Percentiles rank a stretch among this genome's conserved stretches.
phyloP scores from a whole-genome alignment of 2,113 vertebrate genomes.

The Triplophysa dalaica region DNA sequence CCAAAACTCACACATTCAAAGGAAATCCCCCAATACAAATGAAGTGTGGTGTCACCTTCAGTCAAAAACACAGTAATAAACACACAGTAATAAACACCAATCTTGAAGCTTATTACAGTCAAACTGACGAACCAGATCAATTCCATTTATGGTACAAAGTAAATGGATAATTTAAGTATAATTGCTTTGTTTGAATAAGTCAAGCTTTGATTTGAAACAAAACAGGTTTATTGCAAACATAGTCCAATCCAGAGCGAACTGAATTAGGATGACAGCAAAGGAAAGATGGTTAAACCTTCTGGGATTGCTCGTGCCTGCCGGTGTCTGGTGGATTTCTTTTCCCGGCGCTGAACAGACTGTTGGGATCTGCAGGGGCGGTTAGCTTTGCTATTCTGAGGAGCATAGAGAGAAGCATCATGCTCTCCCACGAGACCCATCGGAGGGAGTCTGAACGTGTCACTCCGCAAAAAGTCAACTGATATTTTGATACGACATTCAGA shows the following conservation, averaged over 20 bases:
- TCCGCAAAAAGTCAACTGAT: constrained; percentile 22
- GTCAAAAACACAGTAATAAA: too few species aligned
- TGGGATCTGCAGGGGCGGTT: constrained; percentile 39
- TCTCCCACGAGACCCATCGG: constrained; percentile 35
- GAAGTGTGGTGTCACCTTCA: too few species aligned
- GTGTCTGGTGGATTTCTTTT: constrained; percentile 21
- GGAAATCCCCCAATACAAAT: constrained; percentile 2
- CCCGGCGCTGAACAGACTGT: constrained; percentile 24
- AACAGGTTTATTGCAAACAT: neutral
- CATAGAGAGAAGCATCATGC: constrained; percentile 11
- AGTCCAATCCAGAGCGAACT: neutral
- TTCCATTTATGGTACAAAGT: constrained; percentile 23
- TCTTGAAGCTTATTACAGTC: constrained; percentile 8
- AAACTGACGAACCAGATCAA: constrained; percentile 19
- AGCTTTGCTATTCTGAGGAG: constrained; percentile 37
- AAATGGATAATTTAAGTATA: constrained; percentile 24
- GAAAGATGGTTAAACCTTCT: constrained; percentile 10
- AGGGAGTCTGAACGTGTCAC: constrained; percentile 44
- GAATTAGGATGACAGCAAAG: constrained; percentile 15
- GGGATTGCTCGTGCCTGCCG: constrained; percentile 12
- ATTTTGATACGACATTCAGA: constrained; percentile 34
- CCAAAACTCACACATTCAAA: neutral
- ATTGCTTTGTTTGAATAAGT: constrained; percentile 34
- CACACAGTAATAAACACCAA: constrained; percentile 14
- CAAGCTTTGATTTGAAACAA: neutral